Percentiles rank a stretch among this genome's conserved stretches.
phyloP scores from a whole-genome alignment of 2,113 vertebrate genomes.

The Uria aalge region DNA sequence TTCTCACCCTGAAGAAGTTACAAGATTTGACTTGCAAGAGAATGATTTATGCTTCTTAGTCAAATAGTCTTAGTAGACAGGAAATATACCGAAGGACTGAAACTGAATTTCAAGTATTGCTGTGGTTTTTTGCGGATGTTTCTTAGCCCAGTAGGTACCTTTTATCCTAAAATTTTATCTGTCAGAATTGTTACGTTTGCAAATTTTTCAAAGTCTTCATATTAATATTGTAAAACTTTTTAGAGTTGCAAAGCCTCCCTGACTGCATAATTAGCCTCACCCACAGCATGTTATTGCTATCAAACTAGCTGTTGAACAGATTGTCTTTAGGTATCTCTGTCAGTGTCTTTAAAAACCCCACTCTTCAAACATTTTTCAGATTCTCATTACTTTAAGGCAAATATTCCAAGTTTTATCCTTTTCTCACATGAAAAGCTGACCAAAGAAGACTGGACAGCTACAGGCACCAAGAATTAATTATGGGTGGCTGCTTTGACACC shows the following conservation, averaged over 20 bases:
- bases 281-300: conserved; percentile 15
- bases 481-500: not conserved
- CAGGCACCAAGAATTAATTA: not conserved
- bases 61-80: not conserved
- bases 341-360: not conserved
- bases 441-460: not conserved
- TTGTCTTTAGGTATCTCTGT: conserved; percentile 38
- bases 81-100: conserved; percentile 33
- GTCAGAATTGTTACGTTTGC: conserved; percentile 32
- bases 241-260: conserved; percentile 22
- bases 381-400: not conserved
- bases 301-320: conserved; percentile 18
- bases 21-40: conserved; percentile 15
- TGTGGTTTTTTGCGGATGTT: conserved; percentile 21
- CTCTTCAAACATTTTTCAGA: not conserved
- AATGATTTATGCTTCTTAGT: conserved; percentile 46
- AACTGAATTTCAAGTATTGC: conserved; percentile 41
- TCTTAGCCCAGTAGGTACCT: conserved; percentile 38
- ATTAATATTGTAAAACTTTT: conserved; percentile 40
- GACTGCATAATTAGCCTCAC: conserved; percentile 27
- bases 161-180: conserved; percentile 50
- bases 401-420: not conserved
- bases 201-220: conserved; percentile 48
- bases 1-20: conserved; percentile 22
- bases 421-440: not conserved